These are phyloP conservation scores for Ibidorhyncha struthersii DNA, from an alignment of 2,113 vertebrate species.

Conservation along the genomic window DNA sequence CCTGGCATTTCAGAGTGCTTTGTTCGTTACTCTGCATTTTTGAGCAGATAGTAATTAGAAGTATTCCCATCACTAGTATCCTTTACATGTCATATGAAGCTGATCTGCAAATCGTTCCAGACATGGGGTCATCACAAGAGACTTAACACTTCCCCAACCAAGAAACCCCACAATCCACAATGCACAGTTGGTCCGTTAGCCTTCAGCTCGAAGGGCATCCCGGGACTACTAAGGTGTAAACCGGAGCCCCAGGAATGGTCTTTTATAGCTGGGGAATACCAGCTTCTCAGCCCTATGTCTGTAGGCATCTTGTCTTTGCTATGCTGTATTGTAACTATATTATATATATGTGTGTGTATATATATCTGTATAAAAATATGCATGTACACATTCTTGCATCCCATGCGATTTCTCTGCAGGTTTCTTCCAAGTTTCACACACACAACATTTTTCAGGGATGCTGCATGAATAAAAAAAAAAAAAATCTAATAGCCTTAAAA, in stretches of 20 bases:
- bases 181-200: not conserved
- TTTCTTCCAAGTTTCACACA: not conserved
- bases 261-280: not conserved
- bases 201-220: not conserved
- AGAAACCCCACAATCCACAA: not conserved
- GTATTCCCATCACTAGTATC: not conserved
- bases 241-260: not conserved
- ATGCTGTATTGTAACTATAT: not conserved
- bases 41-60: not conserved
- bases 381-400: not conserved
- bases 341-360: rapidly evolving
- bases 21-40: not conserved
- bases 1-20: not conserved
- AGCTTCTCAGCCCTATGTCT: not conserved
- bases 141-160: not conserved
- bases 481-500: not conserved
- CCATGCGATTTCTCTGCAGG: not conserved
- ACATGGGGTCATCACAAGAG: not conserved
- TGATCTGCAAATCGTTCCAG: not conserved
- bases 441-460: not conserved
- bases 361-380: too few species aligned
- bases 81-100: not conserved
- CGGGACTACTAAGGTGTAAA: not conserved
- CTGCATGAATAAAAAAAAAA: not conserved
- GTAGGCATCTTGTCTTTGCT: not conserved